phyloP scores from a whole-genome alignment of 2,888 invertebrate species.

The Paralinhomoeus sp. region DNA sequence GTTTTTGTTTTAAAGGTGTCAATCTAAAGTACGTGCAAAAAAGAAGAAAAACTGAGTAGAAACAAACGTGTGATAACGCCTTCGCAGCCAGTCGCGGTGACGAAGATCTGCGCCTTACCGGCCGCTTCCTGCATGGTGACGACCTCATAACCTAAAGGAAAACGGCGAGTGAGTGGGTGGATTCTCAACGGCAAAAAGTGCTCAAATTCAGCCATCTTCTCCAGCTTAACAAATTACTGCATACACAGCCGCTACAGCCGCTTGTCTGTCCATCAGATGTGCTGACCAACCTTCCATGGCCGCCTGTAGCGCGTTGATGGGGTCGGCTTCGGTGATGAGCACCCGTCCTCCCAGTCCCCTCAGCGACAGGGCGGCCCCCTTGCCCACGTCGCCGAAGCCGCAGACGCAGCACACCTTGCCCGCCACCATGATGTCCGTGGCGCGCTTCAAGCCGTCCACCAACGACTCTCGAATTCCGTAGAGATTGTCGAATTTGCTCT shows the following conservation, averaged over 20 bases:
- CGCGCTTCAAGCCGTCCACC: conserved; percentile 86
- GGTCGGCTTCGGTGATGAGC: conserved; percentile 77
- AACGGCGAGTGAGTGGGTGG: too few species aligned
- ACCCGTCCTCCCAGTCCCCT: conserved; percentile 79
- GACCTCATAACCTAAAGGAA: conserved; percentile 39
- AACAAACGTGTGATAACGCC: too few species aligned
- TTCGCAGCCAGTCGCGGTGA: conserved; percentile 92
- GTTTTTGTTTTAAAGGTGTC: too few species aligned
- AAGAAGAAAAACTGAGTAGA: too few species aligned
- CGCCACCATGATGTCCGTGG: conserved; percentile 95
- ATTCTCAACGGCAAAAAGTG: too few species aligned
- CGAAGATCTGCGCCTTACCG: conserved; percentile 67
- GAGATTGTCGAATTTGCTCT: conserved; percentile 94
- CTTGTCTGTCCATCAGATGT: too few species aligned
- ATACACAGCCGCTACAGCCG: too few species aligned
- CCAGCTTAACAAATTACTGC: too few species aligned
- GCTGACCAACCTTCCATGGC: conserved; percentile 85
- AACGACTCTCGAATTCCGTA: conserved; percentile 93
- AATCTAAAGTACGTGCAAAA: too few species aligned
- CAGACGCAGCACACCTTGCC: too few species aligned
- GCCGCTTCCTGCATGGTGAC: conserved; percentile 84
- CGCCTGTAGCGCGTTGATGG: conserved; percentile 73
- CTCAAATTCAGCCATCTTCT: too few species aligned
- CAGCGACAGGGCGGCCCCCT: conserved; percentile 75
- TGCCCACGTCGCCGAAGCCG: too few species aligned